A percentile compares a stretch with the other conserved stretches of the same genome.
phyloP scores from a whole-genome alignment of 2,797 vertebrate genomes.

The Dendrocincla tyrannina region DNA sequence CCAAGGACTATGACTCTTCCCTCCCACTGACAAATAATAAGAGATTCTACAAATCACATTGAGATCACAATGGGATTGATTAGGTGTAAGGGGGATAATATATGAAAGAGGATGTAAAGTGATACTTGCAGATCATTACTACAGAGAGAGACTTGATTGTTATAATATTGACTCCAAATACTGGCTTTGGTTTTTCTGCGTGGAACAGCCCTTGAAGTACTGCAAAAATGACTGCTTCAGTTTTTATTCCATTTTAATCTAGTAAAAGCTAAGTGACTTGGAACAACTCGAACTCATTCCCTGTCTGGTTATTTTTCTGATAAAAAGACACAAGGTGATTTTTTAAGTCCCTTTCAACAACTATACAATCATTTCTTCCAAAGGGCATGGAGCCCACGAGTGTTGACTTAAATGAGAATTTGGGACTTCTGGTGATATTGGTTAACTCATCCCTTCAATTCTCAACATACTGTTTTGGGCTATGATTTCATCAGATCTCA shows the following conservation, averaged over 20 bases:
- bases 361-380: not conserved
- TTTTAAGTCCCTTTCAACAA: not conserved
- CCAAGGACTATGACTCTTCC: not conserved
- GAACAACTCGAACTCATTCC: not conserved
- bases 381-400: not conserved
- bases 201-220: not conserved
- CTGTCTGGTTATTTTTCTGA: not conserved
- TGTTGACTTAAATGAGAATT: not conserved
- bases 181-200: not conserved
- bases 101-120: slow-evolving; percentile 19
- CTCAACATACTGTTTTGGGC: not conserved
- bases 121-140: slow-evolving; percentile 32
- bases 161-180: slow-evolving; percentile 9
- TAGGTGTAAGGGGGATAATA: slow-evolving; percentile 38
- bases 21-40: not conserved
- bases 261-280: not conserved
- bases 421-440: not conserved
- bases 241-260: not conserved
- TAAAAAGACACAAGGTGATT: slow-evolving; percentile 10
- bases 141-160: not conserved
- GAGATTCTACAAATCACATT: slow-evolving; percentile 7
- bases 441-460: slow-evolving; percentile 1
- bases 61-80: slow-evolving; percentile 27
- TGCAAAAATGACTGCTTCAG: not conserved
- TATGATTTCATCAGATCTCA: slow-evolving; percentile 22